A percentile compares a stretch with the other conserved stretches of the same genome.
phyloP scores from a whole-genome alignment of 2,797 vertebrate genomes.

The Gambelia wislizenii region DNA sequence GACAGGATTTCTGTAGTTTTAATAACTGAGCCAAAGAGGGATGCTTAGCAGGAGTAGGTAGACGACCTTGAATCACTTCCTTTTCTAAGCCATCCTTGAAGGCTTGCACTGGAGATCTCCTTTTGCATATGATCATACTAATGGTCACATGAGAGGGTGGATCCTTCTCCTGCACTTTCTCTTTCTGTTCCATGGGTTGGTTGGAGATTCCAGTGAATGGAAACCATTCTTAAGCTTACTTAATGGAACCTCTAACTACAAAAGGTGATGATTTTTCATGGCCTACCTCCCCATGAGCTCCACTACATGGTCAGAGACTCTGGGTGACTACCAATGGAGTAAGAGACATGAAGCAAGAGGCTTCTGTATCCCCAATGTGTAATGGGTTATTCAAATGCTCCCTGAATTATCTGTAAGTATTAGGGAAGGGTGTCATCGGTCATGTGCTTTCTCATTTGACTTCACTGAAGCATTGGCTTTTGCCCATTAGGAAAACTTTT shows the following conservation, averaged over 20 bases:
- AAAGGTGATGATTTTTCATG: not conserved
- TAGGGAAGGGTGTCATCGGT: no score
- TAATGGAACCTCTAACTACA: not conserved
- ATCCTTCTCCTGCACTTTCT: not conserved
- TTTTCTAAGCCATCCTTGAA: not conserved
- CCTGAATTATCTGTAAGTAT: not conserved
- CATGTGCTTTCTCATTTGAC: not conserved
- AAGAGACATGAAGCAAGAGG: not conserved
- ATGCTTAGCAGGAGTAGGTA: not conserved
- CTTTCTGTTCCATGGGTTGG: not conserved
- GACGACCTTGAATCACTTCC: not conserved
- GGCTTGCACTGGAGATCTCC: not conserved
- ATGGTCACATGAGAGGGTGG: not conserved
- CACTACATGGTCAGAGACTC: not conserved
- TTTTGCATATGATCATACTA: not conserved
- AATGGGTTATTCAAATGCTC: not conserved
- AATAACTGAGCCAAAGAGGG: not conserved
- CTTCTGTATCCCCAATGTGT: not conserved
- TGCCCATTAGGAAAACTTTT: not conserved
- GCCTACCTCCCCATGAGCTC: not conserved
- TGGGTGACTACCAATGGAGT: no score
- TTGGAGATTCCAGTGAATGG: not conserved
- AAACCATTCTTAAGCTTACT: not conserved
- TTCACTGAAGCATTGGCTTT: not conserved
- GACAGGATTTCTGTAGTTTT: not conserved